A percentile compares a stretch with the other conserved stretches of the same genome.
Conservation (phyloP, 2,888 invertebrate genomes). For the Caenorhabditis sinica region DNA sequence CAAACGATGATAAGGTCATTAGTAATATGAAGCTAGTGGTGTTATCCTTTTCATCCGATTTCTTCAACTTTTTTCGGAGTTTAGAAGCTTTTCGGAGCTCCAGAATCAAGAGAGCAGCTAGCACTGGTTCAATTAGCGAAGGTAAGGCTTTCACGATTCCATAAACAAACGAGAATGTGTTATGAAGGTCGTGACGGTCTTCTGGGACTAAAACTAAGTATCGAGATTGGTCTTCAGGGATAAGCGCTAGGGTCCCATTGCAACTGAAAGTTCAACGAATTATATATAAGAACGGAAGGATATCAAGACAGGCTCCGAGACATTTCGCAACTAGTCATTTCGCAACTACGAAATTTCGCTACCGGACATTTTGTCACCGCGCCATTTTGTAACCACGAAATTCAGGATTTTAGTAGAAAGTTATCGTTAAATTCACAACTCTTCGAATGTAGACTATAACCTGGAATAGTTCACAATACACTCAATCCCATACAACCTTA, state of each 20-base stretch:
- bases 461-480: no score
- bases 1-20: conserved; percentile 28
- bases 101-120: conserved; percentile 3
- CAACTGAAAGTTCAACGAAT: conserved; percentile 7
- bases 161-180: conserved; percentile 1
- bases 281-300: neutral
- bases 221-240: neutral
- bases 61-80: neutral
- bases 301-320: no score
- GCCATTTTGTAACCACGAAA: no score
- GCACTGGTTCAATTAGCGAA: conserved; percentile 7
- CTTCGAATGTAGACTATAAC: no score
- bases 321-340: no score
- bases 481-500: no score
- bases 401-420: no score
- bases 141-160: conserved; percentile 27
- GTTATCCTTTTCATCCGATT: conserved; percentile 3
- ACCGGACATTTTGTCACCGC: no score
- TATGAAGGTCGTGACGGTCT: neutral
- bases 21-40: conserved; percentile 29
- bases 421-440: no score
- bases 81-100: conserved; percentile 8
- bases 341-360: no score
- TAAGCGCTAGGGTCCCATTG: neutral
- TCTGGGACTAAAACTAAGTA: conserved; percentile 1